phyloP scores from a whole-genome alignment of 2,113 vertebrate species.

The Hemiprocne comata region DNA sequence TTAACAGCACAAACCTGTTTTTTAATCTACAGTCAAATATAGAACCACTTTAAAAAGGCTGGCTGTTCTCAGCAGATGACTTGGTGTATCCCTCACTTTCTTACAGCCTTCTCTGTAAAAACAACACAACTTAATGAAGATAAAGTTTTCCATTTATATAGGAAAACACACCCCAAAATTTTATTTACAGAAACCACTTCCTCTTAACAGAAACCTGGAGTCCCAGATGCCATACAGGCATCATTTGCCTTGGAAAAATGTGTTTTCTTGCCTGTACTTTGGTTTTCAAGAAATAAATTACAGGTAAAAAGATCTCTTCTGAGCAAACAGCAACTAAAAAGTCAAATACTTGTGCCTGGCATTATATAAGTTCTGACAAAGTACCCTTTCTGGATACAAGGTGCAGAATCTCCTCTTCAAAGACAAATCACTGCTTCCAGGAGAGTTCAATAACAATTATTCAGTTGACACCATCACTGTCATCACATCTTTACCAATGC shows the following conservation, averaged over 20 bases:
- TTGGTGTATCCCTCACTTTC: neutral
- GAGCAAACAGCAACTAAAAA: neutral
- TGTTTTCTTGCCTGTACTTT: neutral
- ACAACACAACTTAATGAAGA: neutral
- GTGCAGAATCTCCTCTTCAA: neutral
- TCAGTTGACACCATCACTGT: neutral
- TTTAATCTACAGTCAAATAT: slow-evolving; percentile 17
- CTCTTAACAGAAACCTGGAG: neutral
- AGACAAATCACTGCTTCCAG: neutral
- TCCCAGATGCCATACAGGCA: neutral
- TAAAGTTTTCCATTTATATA: neutral
- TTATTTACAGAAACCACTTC: neutral
- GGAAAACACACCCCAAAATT: neutral
- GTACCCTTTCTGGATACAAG: neutral
- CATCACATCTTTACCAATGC: neutral
- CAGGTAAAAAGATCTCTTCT: neutral
- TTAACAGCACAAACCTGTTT: slow-evolving; percentile 29
- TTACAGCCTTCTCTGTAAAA: neutral
- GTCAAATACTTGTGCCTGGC: neutral
- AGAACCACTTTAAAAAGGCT: neutral
- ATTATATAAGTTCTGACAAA: neutral
- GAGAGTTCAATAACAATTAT: neutral
- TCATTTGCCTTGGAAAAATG: neutral
- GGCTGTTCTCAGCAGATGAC: neutral
- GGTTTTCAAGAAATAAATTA: neutral